Base-by-base conservation (phyloP, 2,888 invertebrate genomes). In the Euphydryas editha region DNA sequence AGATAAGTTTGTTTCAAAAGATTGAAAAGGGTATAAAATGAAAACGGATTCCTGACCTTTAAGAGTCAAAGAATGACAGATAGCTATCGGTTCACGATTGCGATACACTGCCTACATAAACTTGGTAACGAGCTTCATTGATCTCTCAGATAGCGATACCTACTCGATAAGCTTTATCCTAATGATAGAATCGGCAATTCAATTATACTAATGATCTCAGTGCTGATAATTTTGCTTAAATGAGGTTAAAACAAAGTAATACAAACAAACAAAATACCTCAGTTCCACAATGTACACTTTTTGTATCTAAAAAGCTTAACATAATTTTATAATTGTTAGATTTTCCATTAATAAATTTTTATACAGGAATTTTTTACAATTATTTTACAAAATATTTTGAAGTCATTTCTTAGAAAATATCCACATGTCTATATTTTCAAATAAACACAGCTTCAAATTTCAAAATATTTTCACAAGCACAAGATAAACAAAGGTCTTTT, bases 61-160 rank as follows among this genome's bases (percentile, higher is more conserved):
- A 55, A 59, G 65, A 65, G 59, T 57, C 60, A 57, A 47, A 42
- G 39, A 39, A 61, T 69, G 74, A 73, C 74, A 70, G 75, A 77
- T 77, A 49, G 73, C 74, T 75, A 76, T 77, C 77, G 46, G 24
- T 55, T 77, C 75, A 39, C 70, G 69, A 73, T 54, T 62, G 67
- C 65, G 68, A 70, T 73, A 65, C 72, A 69, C 62, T 30, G 30
- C 30, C 30, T 55, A 65, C 65, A 70, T 65, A 68, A 68, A 71
- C 72, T 72, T 78, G 74, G 81, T 85, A 86, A 87, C 83, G 84
- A 85, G 84, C 73, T 76, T 81, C 85, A 88, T 86, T 85, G 88
- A 86, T 88, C 84, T 85, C 79, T 68, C 76, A 81, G 83, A 85
- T 84, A 82, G 80, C 11, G 83, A 85, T 84, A 82, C 80, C 11